Evolutionary conservation across 92 coral and sea anemone genomes (phyloP).

Genomic region (Zoanthus gigantus): DNA sequence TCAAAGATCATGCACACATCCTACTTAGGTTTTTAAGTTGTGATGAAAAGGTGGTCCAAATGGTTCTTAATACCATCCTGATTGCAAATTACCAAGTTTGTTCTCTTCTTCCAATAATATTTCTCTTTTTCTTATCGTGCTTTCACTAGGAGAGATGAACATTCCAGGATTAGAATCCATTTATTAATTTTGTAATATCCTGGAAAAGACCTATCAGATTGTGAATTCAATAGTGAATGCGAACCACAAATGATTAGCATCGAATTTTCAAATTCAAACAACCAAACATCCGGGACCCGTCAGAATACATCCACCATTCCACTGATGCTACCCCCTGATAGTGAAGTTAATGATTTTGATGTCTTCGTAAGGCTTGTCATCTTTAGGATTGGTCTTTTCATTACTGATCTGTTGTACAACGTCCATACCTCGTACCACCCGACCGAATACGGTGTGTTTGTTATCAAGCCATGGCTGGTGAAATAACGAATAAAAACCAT

Average conservation of each 20-base stretch:
- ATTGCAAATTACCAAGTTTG: too few relatives aligned
- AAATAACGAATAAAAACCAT: neutral
- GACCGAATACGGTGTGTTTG: slow-evolving; percentile 98
- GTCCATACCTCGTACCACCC: slow-evolving; percentile 95
- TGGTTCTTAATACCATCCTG: too few relatives aligned
- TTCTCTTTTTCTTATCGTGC: neutral
- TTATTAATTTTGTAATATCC: neutral
- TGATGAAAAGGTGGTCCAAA: too few relatives aligned
- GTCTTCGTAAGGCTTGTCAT: slow-evolving; percentile 97
- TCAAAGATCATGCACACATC: too few relatives aligned
- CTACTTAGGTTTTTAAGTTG: too few relatives aligned
- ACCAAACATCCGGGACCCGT: neutral
- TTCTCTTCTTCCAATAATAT: too few relatives aligned
- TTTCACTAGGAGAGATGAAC: neutral
- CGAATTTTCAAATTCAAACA: neutral
- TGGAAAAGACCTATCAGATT: neutral
- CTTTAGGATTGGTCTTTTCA: slow-evolving; percentile 90
- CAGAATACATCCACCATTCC: neutral
- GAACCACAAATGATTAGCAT: neutral
- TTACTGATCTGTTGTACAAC: slow-evolving; percentile 82
- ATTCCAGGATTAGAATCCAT: neutral
- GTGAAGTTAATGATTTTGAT: slow-evolving; percentile 88
- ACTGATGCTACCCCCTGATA: slow-evolving; percentile 57
- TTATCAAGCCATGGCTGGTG: slow-evolving; percentile 97
- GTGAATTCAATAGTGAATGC: neutral